Evolutionary conservation across 1,140 invertebrate genomes (phyloP).

Genomic region (Brachionus asplanchnoidis): DNA sequence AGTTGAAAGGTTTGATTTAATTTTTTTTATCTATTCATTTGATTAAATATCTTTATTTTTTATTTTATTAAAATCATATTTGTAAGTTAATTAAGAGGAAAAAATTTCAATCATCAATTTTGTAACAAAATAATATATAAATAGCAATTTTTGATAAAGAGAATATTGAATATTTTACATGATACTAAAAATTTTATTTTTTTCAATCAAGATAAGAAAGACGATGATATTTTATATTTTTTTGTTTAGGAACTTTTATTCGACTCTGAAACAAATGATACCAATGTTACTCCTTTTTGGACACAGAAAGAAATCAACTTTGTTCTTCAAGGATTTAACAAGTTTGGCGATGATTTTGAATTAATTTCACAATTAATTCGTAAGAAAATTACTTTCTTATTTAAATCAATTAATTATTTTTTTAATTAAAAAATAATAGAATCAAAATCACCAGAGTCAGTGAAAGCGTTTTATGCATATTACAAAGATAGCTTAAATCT

Average conservation of each 20-base stretch:
- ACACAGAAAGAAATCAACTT: constrained; percentile 3
- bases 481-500: neutral
- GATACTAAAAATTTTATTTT: too few species aligned
- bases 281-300: neutral
- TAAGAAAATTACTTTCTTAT: neutral
- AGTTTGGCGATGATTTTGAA: constrained; percentile 32
- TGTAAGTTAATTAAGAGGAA: too few species aligned
- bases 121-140: too few species aligned
- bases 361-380: neutral
- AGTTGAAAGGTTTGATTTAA: too few species aligned
- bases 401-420: neutral
- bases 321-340: neutral
- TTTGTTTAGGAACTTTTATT: neutral
- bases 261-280: neutral
- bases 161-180: too few species aligned
- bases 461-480: constrained; percentile 28
- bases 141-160: too few species aligned
- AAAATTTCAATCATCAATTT: too few species aligned
- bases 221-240: neutral
- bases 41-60: too few species aligned
- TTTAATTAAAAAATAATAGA: neutral
- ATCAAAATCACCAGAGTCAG: neutral
- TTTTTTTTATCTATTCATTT: too few species aligned
- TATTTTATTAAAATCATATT: too few species aligned
- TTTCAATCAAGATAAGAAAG: too few species aligned